A percentile compares a stretch with the other conserved stretches of the same genome.
phyloP scores from a whole-genome alignment of 2,888 invertebrate genomes.

The Hirtodrosophila confusa region DNA sequence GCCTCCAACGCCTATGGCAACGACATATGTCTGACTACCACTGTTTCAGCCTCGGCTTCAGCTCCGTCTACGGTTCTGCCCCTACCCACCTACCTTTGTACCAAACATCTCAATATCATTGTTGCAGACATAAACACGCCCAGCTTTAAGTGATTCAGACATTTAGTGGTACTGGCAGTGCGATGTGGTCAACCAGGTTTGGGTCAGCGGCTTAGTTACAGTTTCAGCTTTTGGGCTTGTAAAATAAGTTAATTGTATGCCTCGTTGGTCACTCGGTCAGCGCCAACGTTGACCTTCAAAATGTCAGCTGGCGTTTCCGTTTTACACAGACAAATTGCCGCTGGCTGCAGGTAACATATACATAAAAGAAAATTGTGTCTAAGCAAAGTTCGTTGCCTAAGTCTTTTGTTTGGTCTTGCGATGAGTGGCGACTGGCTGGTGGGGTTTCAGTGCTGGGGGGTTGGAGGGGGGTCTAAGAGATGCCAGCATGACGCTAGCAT shows the following conservation, averaged over 20 bases:
- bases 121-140: conserved; percentile 40
- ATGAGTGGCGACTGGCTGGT: conserved; percentile 19
- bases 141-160: conserved; percentile 44
- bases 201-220: conserved; percentile 12
- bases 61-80: neutral
- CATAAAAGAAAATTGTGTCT: conserved; percentile 42
- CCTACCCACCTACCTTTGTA: neutral
- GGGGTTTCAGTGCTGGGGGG: neutral
- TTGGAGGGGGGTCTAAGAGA: neutral
- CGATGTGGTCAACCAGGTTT: conserved; percentile 17
- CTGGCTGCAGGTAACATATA: conserved; percentile 3
- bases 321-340: conserved; percentile 12
- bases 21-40: conserved; percentile 7
- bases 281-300: conserved; percentile 49
- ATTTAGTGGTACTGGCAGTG: conserved; percentile 6
- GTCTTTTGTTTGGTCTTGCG: conserved; percentile 68
- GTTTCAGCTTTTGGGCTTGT: conserved; percentile 33
- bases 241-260: conserved; percentile 43
- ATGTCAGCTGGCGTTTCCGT: conserved; percentile 51
- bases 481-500: conserved; percentile 60
- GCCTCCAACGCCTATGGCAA: conserved; percentile 27
- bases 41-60: neutral
- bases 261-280: conserved; percentile 37
- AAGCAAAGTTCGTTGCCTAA: conserved; percentile 70
- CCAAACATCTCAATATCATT: conserved; percentile 42